Evolutionary conservation across 2,888 invertebrate species (phyloP).

Genomic region (Fragum fragum): DNA sequence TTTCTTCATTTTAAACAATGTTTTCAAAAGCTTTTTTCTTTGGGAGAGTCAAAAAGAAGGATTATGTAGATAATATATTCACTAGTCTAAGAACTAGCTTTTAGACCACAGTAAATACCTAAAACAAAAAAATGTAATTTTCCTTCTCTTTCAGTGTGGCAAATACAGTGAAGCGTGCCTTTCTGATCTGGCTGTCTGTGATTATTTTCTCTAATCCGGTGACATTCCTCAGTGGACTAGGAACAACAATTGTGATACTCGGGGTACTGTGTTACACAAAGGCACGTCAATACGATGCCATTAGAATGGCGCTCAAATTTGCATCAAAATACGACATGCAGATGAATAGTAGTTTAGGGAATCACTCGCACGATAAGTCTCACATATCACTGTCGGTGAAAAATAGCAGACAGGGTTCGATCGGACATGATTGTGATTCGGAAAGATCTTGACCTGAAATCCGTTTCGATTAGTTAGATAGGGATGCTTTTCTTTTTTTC

Average conservation of each 20-base stretch:
- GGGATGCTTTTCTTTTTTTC: too few species aligned
- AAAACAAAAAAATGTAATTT: too few species aligned
- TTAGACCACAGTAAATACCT: too few species aligned
- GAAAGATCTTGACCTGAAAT: slow-evolving; percentile 4
- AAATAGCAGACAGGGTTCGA: background rate
- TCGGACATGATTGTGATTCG: slow-evolving; percentile 1
- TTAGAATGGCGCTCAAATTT: slow-evolving; percentile 33
- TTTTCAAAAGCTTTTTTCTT: too few species aligned
- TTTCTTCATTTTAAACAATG: too few species aligned
- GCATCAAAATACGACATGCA: slow-evolving; percentile 39
- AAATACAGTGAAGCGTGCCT: slow-evolving; percentile 93
- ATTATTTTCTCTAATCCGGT: slow-evolving; percentile 92
- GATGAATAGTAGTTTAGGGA: slow-evolving; percentile 25
- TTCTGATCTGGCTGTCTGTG: slow-evolving; percentile 93
- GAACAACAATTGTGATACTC: slow-evolving; percentile 91
- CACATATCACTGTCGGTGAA: slow-evolving; percentile 17
- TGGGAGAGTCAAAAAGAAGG: too few species aligned
- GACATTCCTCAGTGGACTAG: slow-evolving; percentile 91
- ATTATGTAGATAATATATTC: too few species aligned
- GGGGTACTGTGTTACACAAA: slow-evolving; percentile 93
- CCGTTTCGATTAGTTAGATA: background rate
- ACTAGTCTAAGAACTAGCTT: too few species aligned
- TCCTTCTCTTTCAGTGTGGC: slow-evolving; percentile 90
- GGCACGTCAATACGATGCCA: slow-evolving; percentile 88
- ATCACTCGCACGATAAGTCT: slow-evolving; percentile 21